Conservation (phyloP, 2,113 vertebrate genomes). For the Butorides virescens region DNA sequence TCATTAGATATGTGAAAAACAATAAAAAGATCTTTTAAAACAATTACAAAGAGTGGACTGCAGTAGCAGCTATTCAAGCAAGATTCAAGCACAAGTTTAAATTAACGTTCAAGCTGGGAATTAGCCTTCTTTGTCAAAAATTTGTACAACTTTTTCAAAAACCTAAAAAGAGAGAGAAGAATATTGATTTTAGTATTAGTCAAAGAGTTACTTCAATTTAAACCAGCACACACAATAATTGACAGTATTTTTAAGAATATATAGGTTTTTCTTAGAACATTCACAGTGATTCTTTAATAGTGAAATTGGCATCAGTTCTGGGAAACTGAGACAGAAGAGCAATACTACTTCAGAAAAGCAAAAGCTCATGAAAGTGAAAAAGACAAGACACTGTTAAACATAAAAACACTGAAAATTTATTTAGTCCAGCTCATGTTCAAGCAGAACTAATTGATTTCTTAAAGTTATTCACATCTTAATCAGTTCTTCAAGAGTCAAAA, state of each 20-base stretch:
- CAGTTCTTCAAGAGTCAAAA: not conserved
- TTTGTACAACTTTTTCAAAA: conserved; percentile 87
- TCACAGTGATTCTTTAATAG: not conserved
- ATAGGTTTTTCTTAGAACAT: not conserved
- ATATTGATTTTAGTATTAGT: not conserved
- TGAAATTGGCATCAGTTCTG: not conserved
- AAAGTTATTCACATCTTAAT: not conserved
- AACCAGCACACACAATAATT: not conserved
- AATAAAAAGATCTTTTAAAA: conserved; percentile 65
- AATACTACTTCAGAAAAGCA: not conserved
- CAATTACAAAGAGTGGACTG: conserved; percentile 65
- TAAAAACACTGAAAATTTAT: not conserved
- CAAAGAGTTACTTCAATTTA: not conserved
- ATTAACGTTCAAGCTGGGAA: conserved; percentile 16
- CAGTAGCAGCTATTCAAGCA: conserved; percentile 77
- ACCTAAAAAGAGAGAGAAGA: conserved; percentile 78
- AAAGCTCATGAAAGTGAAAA: not conserved
- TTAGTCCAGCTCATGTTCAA: not conserved
- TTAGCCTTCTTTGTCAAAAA: conserved; percentile 90
- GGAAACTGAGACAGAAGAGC: not conserved
- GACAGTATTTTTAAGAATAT: not conserved
- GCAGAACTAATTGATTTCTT: conserved; percentile 20
- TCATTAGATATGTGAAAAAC: conserved; percentile 62
- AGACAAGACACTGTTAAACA: not conserved
- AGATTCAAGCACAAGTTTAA: conserved; percentile 74